Evolutionary conservation across 2,888 invertebrate genomes (phyloP).

Genomic region (Anthoptus insignis): DNA sequence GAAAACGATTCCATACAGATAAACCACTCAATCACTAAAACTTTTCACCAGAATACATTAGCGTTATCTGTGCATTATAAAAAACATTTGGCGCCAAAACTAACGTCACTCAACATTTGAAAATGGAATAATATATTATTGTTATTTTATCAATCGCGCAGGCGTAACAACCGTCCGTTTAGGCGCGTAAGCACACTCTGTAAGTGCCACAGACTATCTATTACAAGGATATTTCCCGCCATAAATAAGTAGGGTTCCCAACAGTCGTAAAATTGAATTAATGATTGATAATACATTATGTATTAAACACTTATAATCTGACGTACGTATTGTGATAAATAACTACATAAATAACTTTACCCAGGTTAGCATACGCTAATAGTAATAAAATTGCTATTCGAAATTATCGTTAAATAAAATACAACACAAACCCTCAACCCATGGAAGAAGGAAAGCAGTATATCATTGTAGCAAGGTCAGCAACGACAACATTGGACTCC

Average conservation of each 20-base stretch:
- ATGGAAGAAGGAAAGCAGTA: too few species aligned
- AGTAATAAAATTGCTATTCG: too few species aligned
- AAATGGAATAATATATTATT: background rate
- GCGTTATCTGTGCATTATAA: background rate
- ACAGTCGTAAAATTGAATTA: too few species aligned
- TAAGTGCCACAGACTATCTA: background rate
- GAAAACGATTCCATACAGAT: background rate
- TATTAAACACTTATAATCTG: too few species aligned
- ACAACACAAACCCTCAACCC: too few species aligned
- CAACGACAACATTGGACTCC: too few species aligned
- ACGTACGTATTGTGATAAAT: too few species aligned
- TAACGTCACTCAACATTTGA: background rate
- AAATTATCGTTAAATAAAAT: too few species aligned
- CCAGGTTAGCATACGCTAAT: too few species aligned
- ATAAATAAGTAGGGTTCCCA: background rate
- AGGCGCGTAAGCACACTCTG: constrained; percentile 1
- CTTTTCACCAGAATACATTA: background rate
- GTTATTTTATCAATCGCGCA: background rate
- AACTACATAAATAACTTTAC: too few species aligned
- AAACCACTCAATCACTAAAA: constrained; percentile 2
- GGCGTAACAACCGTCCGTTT: background rate
- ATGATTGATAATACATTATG: too few species aligned
- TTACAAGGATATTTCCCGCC: constrained; percentile 1
- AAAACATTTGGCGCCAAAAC: background rate
- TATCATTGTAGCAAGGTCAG: too few species aligned